These are phyloP conservation scores for Halcyon malimbica DNA, from an alignment of 2,113 vertebrate genomes.

Conservation along the genomic window DNA sequence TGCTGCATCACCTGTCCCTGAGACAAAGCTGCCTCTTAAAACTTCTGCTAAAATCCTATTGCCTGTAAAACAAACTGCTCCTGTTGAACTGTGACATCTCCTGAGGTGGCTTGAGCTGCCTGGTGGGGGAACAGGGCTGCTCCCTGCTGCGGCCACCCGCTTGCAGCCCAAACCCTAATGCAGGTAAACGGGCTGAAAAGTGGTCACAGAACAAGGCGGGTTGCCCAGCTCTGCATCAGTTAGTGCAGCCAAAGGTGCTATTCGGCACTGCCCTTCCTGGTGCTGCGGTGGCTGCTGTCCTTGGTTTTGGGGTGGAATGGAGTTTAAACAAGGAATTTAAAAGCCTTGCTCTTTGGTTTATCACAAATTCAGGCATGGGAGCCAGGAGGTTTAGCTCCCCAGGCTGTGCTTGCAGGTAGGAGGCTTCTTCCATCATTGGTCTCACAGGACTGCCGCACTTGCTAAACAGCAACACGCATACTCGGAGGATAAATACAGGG, in stretches of 20 bases:
- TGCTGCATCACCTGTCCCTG: fast-evolving
- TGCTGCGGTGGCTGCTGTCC: fast-evolving
- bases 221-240: neutral
- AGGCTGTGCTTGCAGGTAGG: neutral
- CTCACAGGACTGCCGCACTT: neutral
- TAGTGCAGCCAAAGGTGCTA: neutral
- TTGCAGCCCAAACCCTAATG: neutral
- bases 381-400: neutral
- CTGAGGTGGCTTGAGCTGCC: neutral
- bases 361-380: neutral
- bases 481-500: neutral
- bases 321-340: neutral
- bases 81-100: neutral
- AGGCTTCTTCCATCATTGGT: neutral
- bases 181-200: neutral
- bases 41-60: neutral
- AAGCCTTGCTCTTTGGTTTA: neutral
- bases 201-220: neutral
- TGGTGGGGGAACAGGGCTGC: neutral
- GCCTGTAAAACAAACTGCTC: neutral
- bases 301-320: neutral
- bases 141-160: neutral
- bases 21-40: neutral
- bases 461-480: neutral
- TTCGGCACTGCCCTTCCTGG: neutral